Conservation (phyloP, 2,797 vertebrate genomes). For the Malurus splendens region DNA sequence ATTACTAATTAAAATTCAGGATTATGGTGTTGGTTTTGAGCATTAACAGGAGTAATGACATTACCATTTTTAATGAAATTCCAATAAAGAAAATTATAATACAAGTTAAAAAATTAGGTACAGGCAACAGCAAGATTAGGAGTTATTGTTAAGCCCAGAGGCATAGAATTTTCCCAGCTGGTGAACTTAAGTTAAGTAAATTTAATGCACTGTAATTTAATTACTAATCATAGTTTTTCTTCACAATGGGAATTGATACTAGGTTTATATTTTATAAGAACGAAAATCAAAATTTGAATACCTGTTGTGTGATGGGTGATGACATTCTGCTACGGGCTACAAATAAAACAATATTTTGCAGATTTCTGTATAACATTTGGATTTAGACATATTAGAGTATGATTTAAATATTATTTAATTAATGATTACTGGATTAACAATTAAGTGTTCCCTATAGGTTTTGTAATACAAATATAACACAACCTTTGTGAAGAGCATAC, state of each 20-base stretch:
- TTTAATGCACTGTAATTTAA: constrained; percentile 78
- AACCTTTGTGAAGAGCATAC: not conserved
- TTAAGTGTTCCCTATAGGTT: constrained; percentile 1
- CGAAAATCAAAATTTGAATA: constrained; percentile 52
- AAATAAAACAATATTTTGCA: constrained; percentile 41
- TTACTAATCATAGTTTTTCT: constrained; percentile 70
- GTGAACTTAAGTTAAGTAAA: constrained; percentile 75
- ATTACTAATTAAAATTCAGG: constrained; percentile 82
- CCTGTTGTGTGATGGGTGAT: constrained; percentile 5
- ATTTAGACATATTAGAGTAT: constrained; percentile 21
- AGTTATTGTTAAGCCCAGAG: constrained; percentile 70
- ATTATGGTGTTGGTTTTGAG: constrained; percentile 79
- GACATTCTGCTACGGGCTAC: constrained; percentile 16
- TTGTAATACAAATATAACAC: not conserved
- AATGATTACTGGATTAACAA: constrained; percentile 57
- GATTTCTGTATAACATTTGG: constrained; percentile 34
- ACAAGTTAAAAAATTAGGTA: constrained; percentile 59
- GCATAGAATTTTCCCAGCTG: constrained; percentile 68
- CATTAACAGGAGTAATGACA: constrained; percentile 74
- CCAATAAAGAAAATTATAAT: constrained; percentile 68
- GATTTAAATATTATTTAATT: constrained; percentile 61
- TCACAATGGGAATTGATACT: constrained; percentile 64
- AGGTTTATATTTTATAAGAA: constrained; percentile 59
- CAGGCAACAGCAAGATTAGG: constrained; percentile 59
- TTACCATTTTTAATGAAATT: constrained; percentile 81